These are phyloP conservation scores for Dynastes maya DNA, from an alignment of 2,888 invertebrate genomes.

Conservation along the genomic window DNA sequence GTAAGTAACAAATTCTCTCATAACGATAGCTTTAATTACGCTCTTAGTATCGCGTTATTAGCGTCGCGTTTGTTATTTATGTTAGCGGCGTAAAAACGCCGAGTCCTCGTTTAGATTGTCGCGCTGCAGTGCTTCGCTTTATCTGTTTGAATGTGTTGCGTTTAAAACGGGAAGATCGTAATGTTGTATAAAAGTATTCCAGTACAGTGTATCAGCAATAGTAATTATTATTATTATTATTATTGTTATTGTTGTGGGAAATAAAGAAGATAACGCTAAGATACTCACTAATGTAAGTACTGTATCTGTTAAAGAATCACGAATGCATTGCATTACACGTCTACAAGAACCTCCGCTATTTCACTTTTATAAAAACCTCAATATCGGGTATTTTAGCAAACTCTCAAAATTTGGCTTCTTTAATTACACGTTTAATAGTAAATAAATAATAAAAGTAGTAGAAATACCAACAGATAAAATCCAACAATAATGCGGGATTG, in stretches of 20 bases:
- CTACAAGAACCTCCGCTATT: no score
- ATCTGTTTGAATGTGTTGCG: constrained; percentile 19
- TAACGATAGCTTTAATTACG: constrained; percentile 40
- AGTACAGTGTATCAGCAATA: not conserved
- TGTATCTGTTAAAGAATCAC: not conserved
- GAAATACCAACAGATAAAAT: no score
- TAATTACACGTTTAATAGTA: no score
- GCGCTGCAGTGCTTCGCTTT: not conserved
- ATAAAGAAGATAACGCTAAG: not conserved
- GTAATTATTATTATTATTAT: not conserved
- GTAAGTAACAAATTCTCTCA: constrained; percentile 74
- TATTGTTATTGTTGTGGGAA: not conserved
- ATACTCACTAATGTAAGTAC: not conserved
- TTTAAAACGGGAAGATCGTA: constrained; percentile 24
- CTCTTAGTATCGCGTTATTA: constrained; percentile 34
- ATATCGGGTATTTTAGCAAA: no score
- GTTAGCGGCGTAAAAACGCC: constrained; percentile 21
- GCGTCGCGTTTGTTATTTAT: constrained; percentile 38
- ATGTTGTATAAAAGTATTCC: not conserved
- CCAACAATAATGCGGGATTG: no score
- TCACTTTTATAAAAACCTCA: no score
- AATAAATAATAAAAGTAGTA: no score
- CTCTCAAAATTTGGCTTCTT: no score
- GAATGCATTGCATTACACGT: no score
- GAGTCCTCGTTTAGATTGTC: constrained; percentile 34